Evolutionary conservation across 2,888 invertebrate species (phyloP).

Genomic region (Lasiommata megera): DNA sequence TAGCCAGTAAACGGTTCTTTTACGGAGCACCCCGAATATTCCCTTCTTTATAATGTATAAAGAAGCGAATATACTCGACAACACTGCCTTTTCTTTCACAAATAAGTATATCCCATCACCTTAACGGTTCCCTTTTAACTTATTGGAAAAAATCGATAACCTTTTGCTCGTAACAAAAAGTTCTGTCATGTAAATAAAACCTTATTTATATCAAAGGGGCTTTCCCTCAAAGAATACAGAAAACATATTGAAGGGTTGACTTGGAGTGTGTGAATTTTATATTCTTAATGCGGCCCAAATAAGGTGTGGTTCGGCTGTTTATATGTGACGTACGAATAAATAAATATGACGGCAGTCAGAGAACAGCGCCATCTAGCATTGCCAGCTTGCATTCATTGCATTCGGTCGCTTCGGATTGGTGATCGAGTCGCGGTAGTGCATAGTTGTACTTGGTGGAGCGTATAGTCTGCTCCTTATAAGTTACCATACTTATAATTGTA

Average conservation of each 20-base stretch:
- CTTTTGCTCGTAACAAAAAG: slow-evolving; percentile 2
- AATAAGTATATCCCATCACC: slow-evolving; percentile 16
- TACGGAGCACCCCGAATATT: not conserved
- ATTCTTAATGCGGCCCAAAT: not conserved
- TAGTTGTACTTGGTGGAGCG: too few species aligned
- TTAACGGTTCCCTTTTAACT: slow-evolving; percentile 10
- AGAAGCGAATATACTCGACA: slow-evolving; percentile 8
- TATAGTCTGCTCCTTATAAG: too few species aligned
- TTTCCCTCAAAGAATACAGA: not conserved
- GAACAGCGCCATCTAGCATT: too few species aligned
- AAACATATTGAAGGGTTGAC: not conserved
- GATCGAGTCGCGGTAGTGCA: too few species aligned
- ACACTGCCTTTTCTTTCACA: slow-evolving; percentile 12
- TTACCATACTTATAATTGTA: too few species aligned
- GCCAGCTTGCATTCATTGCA: too few species aligned
- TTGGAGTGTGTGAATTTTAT: not conserved
- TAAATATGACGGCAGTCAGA: too few species aligned
- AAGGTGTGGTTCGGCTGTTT: not conserved
- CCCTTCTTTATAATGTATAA: slow-evolving; percentile 9
- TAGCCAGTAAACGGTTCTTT: not conserved
- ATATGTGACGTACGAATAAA: too few species aligned
- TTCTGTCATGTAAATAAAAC: not conserved
- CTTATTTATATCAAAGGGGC: not conserved
- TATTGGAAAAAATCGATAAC: slow-evolving; percentile 19
- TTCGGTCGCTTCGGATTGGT: too few species aligned